Percentiles rank a stretch among this genome's conserved stretches.
phyloP scores from a whole-genome alignment of 2,113 vertebrate genomes.

The Gopherus evgoodei region DNA sequence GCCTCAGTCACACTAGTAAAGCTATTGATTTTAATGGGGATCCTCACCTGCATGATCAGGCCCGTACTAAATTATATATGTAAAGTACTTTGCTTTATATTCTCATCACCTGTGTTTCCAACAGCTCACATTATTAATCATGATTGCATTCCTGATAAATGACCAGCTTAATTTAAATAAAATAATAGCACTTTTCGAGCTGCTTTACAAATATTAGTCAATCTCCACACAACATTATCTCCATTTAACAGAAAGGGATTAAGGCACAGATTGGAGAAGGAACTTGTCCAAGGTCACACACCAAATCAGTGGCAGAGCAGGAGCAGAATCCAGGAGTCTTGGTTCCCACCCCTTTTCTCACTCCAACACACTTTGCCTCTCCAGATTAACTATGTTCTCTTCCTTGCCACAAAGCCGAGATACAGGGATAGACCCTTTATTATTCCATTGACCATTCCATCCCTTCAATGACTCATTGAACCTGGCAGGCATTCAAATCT shows the following conservation, averaged over 20 bases:
- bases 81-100: neutral
- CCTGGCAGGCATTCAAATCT: conserved; percentile 54
- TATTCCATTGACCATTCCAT: conserved; percentile 52
- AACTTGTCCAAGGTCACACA: neutral
- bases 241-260: neutral
- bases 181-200: neutral
- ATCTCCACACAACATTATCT: neutral
- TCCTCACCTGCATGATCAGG: neutral
- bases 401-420: neutral
- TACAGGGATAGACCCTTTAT: conserved; percentile 55
- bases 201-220: conserved; percentile 25
- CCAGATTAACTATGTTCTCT: conserved; percentile 29
- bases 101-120: neutral
- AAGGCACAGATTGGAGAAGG: neutral
- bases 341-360: neutral
- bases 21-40: neutral
- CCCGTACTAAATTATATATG: neutral
- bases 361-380: conserved; percentile 33
- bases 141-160: neutral
- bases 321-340: conserved; percentile 23
- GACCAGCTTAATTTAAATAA: neutral
- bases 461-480: conserved; percentile 55
- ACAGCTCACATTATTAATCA: neutral
- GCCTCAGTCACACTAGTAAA: conserved; percentile 57
- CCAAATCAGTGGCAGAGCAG: conserved; percentile 16